Evolutionary conservation across 2,888 invertebrate species (phyloP).

Genomic region (Bimastos eiseni): DNA sequence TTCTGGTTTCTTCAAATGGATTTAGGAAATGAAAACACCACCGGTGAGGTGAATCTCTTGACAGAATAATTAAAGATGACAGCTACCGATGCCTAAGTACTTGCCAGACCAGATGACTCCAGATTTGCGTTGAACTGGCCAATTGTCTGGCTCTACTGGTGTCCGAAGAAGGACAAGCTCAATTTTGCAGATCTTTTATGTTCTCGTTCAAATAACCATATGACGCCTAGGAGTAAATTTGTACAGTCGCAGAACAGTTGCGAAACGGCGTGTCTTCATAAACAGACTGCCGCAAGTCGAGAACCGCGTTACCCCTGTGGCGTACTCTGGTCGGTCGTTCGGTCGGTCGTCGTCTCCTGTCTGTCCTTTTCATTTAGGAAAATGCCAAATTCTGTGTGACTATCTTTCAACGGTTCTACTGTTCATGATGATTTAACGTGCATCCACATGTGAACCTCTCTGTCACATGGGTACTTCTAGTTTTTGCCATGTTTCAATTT

Average conservation of each 20-base stretch:
- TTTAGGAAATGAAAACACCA: not conserved
- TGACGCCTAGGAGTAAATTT: slow-evolving; percentile 5
- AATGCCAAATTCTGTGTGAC: slow-evolving; percentile 8
- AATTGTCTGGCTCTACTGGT: not conserved
- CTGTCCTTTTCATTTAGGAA: not conserved
- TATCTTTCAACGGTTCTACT: slow-evolving; percentile 10
- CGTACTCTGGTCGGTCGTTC: not conserved
- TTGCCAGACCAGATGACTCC: slow-evolving; percentile 2
- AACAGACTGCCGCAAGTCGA: not conserved
- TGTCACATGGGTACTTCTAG: not conserved
- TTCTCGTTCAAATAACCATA: slow-evolving; percentile 5
- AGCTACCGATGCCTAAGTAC: not conserved
- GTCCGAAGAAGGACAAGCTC: not conserved
- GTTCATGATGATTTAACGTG: not conserved
- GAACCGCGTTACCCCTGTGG: not conserved
- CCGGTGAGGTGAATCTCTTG: not conserved
- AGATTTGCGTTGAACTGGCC: not conserved
- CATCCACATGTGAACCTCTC: not conserved
- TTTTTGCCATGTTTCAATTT: not conserved
- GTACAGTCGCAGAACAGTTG: slow-evolving; percentile 13
- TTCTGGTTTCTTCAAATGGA: not conserved
- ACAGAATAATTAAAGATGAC: not conserved
- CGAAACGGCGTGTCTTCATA: not conserved
- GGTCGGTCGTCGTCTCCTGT: not conserved
- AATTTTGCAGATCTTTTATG: slow-evolving; percentile 6